Conservation (phyloP, 1,140 invertebrate genomes). For the Elysia chlorotica region DNA sequence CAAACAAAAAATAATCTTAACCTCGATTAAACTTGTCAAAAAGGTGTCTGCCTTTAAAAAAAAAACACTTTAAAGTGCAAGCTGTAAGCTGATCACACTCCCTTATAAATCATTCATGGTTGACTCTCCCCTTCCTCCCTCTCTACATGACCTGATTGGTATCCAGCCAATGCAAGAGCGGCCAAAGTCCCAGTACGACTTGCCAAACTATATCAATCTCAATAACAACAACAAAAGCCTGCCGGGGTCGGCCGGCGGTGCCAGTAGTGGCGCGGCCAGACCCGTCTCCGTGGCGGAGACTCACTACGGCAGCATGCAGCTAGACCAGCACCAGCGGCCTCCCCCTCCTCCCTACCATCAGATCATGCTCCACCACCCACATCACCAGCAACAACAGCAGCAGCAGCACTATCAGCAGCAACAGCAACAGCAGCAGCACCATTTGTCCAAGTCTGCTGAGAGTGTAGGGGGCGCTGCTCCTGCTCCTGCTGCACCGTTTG, state of each 20-base stretch:
- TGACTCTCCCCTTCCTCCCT: no score
- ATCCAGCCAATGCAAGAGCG: constrained; percentile 30
- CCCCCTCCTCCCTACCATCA: not conserved
- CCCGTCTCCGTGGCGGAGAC: no score
- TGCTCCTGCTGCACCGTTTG: constrained; percentile 7
- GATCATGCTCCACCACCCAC: not conserved
- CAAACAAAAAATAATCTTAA: no score
- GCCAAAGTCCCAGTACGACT: constrained; percentile 53
- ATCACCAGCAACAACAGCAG: not conserved
- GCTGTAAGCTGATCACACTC: no score
- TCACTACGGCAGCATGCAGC: not conserved
- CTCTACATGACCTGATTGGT: not conserved
- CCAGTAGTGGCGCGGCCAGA: no score
- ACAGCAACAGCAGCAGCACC: constrained; percentile 18
- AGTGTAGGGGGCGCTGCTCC: no score
- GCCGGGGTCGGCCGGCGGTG: no score
- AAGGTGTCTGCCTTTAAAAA: no score
- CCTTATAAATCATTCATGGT: no score
- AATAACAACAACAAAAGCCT: constrained; percentile 11
- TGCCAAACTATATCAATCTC: constrained; percentile 35
- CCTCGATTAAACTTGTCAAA: no score
- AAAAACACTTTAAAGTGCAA: no score
- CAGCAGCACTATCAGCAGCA: not conserved
- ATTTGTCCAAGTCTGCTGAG: not conserved
- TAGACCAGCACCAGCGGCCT: not conserved